Percentiles rank a stretch among this genome's conserved stretches.
These are phyloP conservation scores for Ptilodon capucinus DNA, from an alignment of 2,888 invertebrate species.

Conservation along the genomic window DNA sequence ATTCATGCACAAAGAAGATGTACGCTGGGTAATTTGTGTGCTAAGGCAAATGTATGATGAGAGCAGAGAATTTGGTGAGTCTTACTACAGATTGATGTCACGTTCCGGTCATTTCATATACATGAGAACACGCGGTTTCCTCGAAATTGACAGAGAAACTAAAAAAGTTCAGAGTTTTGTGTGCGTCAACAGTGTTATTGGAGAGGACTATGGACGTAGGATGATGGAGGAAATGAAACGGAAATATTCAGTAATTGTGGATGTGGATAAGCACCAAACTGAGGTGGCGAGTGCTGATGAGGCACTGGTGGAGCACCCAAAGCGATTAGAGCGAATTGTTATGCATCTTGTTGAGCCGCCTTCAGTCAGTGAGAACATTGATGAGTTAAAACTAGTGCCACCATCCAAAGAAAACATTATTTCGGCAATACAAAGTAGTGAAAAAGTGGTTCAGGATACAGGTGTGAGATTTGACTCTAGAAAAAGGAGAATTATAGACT, in stretches of 20 bases:
- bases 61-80: conserved; percentile 91
- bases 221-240: conserved; percentile 91
- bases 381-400: conserved; percentile 67
- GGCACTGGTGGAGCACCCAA: conserved; percentile 86
- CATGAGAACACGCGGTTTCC: conserved; percentile 91
- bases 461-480: conserved; percentile 70
- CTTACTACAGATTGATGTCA: conserved; percentile 92
- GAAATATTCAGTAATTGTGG: conserved; percentile 87
- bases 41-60: conserved; percentile 94
- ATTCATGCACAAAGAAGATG: conserved; percentile 95
- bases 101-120: conserved; percentile 93
- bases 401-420: conserved; percentile 77
- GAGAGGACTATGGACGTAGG: conserved; percentile 88
- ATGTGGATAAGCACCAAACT: conserved; percentile 69
- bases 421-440: conserved; percentile 74
- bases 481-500: conserved; percentile 64
- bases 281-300: conserved; percentile 54
- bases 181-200: conserved; percentile 91
- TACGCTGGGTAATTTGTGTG: conserved; percentile 93
- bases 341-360: conserved; percentile 83
- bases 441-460: conserved; percentile 70
- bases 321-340: conserved; percentile 87
- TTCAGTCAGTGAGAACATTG: conserved; percentile 54
- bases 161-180: conserved; percentile 93
- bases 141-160: conserved; percentile 90